Conservation (phyloP, 2,888 invertebrate species). For the Microplitis deprimator region DNA sequence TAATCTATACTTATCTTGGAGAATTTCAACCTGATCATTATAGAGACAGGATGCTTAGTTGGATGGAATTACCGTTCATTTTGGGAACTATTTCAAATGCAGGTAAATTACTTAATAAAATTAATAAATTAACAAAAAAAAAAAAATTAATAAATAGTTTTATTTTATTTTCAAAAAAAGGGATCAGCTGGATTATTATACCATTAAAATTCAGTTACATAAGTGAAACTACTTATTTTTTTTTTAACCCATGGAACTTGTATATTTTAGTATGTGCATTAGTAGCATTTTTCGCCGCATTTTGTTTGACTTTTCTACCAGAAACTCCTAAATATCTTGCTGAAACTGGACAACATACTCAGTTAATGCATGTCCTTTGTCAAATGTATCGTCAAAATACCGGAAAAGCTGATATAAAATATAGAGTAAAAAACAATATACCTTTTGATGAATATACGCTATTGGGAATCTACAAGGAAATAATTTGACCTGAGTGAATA, state of each 20-base stretch:
- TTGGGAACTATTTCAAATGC: constrained; percentile 81
- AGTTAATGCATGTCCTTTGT: constrained; percentile 78
- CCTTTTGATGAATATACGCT: neutral
- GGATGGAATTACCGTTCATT: constrained; percentile 89
- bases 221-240: constrained; percentile 71
- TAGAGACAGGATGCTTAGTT: constrained; percentile 83
- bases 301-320: constrained; percentile 81
- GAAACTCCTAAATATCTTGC: constrained; percentile 87
- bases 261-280: constrained; percentile 83
- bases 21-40: constrained; percentile 85
- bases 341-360: constrained; percentile 82
- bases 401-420: constrained; percentile 69
- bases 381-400: constrained; percentile 81
- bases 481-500: too few species aligned
- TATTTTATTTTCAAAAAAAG: constrained; percentile 4
- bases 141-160: too few species aligned
- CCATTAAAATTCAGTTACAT: constrained; percentile 73
- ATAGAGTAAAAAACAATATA: constrained; percentile 55
- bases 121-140: neutral
- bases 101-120: constrained; percentile 70
- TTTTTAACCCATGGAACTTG: constrained; percentile 84
- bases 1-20: constrained; percentile 84
- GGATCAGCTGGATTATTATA: constrained; percentile 80
- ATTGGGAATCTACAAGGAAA: too few species aligned
- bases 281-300: constrained; percentile 77